Conservation (phyloP, 2,888 invertebrate species). For the Acleris literana region DNA sequence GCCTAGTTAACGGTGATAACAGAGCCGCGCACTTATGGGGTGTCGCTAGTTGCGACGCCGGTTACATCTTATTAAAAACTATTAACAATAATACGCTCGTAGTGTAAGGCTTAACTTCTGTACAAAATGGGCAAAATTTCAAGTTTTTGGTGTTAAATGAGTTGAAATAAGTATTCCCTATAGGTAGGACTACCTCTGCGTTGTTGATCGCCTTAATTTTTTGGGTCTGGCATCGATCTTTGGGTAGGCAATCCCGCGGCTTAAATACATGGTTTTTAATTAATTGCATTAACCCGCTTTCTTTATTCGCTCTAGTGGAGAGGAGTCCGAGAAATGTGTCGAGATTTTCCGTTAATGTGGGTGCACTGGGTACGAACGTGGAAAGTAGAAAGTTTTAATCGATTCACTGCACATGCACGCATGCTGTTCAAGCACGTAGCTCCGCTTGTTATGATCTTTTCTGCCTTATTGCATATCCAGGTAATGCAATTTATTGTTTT, state of each 20-base stretch:
- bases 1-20: slow-evolving; percentile 25
- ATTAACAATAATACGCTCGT: neutral
- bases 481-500: slow-evolving; percentile 41
- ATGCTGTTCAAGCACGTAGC: slow-evolving; percentile 57
- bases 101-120: too few relatives aligned
- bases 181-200: too few relatives aligned
- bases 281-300: slow-evolving; percentile 64
- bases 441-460: slow-evolving; percentile 55
- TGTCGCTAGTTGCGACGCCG: slow-evolving; percentile 11
- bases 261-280: slow-evolving; percentile 47
- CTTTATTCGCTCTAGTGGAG: slow-evolving; percentile 76
- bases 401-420: slow-evolving; percentile 81
- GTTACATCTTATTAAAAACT: slow-evolving; percentile 8
- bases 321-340: slow-evolving; percentile 72
- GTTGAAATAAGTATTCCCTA: too few relatives aligned
- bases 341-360: slow-evolving; percentile 78
- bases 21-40: slow-evolving; percentile 13
- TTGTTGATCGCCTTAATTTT: too few relatives aligned
- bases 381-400: slow-evolving; percentile 82
- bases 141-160: too few relatives aligned
- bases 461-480: slow-evolving; percentile 56
- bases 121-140: too few relatives aligned
- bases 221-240: neutral
- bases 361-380: slow-evolving; percentile 67
- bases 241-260: slow-evolving; percentile 2